Evolutionary conservation across 2,113 vertebrate species (phyloP).

Genomic region (Spilogale gracilis): DNA sequence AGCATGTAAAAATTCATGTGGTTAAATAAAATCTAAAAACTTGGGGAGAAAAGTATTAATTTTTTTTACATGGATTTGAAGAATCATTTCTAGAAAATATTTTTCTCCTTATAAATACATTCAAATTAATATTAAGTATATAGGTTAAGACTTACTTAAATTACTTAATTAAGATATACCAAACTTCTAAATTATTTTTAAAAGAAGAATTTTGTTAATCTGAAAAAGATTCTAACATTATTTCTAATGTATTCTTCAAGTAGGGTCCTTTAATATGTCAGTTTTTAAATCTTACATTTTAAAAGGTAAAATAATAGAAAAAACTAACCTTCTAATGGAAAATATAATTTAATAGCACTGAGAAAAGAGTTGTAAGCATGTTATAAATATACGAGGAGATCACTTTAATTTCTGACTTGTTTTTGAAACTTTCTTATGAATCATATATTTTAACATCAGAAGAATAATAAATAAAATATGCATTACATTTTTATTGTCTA

Average conservation of each 20-base stretch:
- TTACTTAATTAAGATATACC: constrained; percentile 84
- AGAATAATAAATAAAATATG: constrained; percentile 70
- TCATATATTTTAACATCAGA: constrained; percentile 51
- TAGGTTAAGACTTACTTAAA: constrained; percentile 84
- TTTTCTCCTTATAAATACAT: constrained; percentile 81
- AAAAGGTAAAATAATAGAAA: constrained; percentile 77
- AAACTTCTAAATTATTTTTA: constrained; percentile 84
- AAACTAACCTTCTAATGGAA: constrained; percentile 69
- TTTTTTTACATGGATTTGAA: constrained; percentile 80
- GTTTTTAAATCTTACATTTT: constrained; percentile 82
- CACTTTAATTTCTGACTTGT: constrained; percentile 76
- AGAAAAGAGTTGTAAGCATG: constrained; percentile 79
- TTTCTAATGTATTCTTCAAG: constrained; percentile 83
- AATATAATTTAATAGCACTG: constrained; percentile 67
- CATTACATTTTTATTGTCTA: constrained; percentile 61
- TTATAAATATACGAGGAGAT: constrained; percentile 69
- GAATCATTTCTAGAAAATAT: constrained; percentile 82
- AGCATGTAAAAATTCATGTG: constrained; percentile 64
- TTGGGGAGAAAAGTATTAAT: constrained; percentile 75
- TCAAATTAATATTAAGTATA: constrained; percentile 83
- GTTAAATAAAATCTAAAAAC: constrained; percentile 77
- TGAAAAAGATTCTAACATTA: constrained; percentile 83
- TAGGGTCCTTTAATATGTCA: constrained; percentile 78
- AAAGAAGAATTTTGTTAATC: constrained; percentile 83
- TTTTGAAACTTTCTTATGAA: constrained; percentile 69